phyloP scores from a whole-genome alignment of 2,113 vertebrate species.

The Eurystomus gularis region DNA sequence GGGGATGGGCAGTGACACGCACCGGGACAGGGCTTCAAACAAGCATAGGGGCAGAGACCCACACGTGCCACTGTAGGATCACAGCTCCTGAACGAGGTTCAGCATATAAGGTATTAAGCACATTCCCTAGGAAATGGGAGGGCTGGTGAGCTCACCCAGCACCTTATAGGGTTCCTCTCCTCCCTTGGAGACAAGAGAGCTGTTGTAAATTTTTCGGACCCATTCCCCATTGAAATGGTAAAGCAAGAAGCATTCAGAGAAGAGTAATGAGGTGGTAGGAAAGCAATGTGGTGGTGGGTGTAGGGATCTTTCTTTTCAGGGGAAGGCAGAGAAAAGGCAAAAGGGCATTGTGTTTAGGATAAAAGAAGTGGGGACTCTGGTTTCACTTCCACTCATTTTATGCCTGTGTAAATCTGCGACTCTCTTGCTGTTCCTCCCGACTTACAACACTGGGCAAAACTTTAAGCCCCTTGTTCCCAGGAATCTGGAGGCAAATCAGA shows the following conservation, averaged over 20 bases:
- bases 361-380: constrained; percentile 38
- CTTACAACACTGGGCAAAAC: constrained; percentile 19
- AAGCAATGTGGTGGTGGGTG: constrained; percentile 46
- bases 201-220: neutral
- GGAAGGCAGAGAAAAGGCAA: constrained; percentile 28
- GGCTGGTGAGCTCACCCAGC: neutral
- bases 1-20: neutral
- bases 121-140: neutral
- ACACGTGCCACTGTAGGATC: neutral
- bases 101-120: neutral
- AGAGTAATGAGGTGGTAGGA: constrained; percentile 60
- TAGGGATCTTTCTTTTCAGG: constrained; percentile 41
- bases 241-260: constrained; percentile 43
- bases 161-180: constrained; percentile 19
- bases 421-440: neutral
- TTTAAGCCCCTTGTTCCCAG: constrained; percentile 39
- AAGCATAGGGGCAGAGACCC: neutral
- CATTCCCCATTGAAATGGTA: neutral
- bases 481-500: constrained; percentile 26
- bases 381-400: constrained; percentile 38
- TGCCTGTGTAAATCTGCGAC: neutral
- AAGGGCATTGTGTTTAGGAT: constrained; percentile 20
- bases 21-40: neutral
- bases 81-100: neutral
- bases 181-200: neutral